A percentile compares a stretch with the other conserved stretches of the same genome.
These are phyloP conservation scores for Drosophila suzukii DNA, from an alignment of 1,140 invertebrate genomes.

Conservation along the genomic window DNA sequence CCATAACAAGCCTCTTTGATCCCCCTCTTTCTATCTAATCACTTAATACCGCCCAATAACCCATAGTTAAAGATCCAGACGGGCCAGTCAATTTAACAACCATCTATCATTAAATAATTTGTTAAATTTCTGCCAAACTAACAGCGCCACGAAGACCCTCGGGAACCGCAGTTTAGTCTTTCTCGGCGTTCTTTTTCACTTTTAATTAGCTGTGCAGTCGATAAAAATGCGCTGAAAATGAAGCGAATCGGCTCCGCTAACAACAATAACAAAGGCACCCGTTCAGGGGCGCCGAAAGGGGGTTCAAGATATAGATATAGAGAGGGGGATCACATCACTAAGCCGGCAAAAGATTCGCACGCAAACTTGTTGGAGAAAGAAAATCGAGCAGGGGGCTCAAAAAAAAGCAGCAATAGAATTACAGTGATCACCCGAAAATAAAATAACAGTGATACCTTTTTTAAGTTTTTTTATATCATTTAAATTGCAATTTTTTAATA, in stretches of 20 bases:
- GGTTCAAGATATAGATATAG: background rate
- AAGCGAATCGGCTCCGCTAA: conserved; percentile 42
- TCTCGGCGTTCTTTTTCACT: conserved; percentile 55
- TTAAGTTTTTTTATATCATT: too few species aligned
- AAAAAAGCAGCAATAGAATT: conserved; percentile 19
- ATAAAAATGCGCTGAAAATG: conserved; percentile 77
- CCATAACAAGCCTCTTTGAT: conserved; percentile 33
- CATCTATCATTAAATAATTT: conserved; percentile 83
- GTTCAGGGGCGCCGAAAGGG: conserved; percentile 6
- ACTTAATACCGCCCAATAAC: conserved; percentile 68
- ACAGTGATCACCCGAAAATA: background rate
- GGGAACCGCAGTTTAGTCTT: conserved; percentile 27
- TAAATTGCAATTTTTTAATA: too few species aligned
- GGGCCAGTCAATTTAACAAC: conserved; percentile 67
- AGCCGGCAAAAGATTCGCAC: conserved; percentile 69
- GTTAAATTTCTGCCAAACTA: conserved; percentile 66
- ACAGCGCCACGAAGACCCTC: conserved; percentile 67
- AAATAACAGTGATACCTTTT: too few species aligned
- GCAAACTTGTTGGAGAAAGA: conserved; percentile 25
- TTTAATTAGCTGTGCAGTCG: conserved; percentile 80
- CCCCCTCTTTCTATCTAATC: conserved; percentile 52
- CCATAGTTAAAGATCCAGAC: conserved; percentile 48
- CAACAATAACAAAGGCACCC: conserved; percentile 30
- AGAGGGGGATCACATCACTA: conserved; percentile 10
- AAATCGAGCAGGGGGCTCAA: background rate